Conservation (phyloP, 1,140 invertebrate species). For the Ips typographus region DNA sequence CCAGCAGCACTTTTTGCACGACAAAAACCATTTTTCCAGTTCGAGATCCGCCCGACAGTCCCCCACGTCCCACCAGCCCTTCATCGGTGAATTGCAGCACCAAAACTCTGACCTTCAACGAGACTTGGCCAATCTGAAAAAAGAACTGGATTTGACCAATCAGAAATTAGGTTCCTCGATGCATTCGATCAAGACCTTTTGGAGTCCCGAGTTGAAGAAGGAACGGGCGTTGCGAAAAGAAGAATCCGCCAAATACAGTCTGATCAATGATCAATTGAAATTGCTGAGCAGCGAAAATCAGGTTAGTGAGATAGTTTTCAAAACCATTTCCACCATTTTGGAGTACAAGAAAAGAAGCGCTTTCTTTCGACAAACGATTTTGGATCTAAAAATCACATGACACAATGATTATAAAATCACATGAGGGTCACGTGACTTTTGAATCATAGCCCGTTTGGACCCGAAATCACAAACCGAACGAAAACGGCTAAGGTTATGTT, state of each 20-base stretch:
- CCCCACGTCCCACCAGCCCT: conserved; percentile 60
- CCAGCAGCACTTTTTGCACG: neutral
- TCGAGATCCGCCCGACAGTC: conserved; percentile 72
- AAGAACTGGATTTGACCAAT: conserved; percentile 95
- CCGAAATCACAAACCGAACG: too few species aligned
- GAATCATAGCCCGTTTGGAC: too few species aligned
- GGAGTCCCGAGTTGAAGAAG: conserved; percentile 99
- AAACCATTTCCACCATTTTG: neutral
- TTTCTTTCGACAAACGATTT: too few species aligned
- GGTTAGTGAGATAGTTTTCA: conserved; percentile 60
- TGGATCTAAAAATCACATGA: too few species aligned
- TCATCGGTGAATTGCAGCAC: conserved; percentile 90
- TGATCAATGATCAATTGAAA: conserved; percentile 96
- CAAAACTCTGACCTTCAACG: conserved; percentile 94
- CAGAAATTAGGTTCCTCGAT: conserved; percentile 98
- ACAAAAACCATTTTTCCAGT: neutral
- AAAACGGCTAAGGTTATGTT: too few species aligned
- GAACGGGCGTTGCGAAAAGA: conserved; percentile 95
- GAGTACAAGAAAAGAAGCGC: neutral
- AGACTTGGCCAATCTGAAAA: conserved; percentile 95
- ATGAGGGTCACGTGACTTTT: too few species aligned
- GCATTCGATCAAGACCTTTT: conserved; percentile 99
- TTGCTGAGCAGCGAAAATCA: conserved; percentile 96
- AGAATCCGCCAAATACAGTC: conserved; percentile 94
- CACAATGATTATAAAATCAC: too few species aligned